phyloP scores from a whole-genome alignment of 2,797 vertebrate species.

The Dipus sagitta region DNA sequence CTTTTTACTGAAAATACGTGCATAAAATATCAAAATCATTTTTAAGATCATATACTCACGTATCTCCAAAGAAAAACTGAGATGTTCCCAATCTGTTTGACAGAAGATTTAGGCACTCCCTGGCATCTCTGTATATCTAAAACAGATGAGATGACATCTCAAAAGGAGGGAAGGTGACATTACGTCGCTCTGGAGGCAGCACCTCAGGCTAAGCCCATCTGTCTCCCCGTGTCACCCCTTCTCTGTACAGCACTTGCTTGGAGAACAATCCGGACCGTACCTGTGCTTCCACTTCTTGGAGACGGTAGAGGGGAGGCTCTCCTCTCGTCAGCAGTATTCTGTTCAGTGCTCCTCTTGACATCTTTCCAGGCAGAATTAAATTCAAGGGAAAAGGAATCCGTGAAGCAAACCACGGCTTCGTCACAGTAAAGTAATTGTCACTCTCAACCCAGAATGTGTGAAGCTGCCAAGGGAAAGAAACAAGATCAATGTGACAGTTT shows the following conservation, averaged over 20 bases:
- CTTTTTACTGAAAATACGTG: not conserved
- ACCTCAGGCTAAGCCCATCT: not conserved
- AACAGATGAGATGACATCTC: constrained; percentile 76
- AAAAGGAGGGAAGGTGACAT: not conserved
- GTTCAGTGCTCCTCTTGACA: constrained; percentile 92
- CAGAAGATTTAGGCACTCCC: constrained; percentile 98
- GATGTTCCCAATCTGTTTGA: constrained; percentile 95
- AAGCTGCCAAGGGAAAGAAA: constrained; percentile 88
- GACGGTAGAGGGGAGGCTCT: constrained; percentile 92
- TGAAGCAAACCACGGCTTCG: constrained; percentile 98
- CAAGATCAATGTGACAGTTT: not conserved
- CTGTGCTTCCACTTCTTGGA: constrained; percentile 96
- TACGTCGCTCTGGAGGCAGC: not conserved
- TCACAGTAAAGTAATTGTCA: constrained; percentile 96
- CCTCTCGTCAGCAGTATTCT: constrained; percentile 96
- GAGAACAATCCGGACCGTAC: constrained; percentile 84
- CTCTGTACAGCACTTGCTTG: not conserved
- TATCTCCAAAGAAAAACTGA: constrained; percentile 96
- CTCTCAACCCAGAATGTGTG: constrained; percentile 99
- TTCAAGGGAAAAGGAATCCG: constrained; percentile 95
- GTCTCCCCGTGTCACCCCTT: not conserved
- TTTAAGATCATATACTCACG: constrained; percentile 89
- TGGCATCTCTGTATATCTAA: constrained; percentile 98
- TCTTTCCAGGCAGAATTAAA: constrained; percentile 93
- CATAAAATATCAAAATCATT: constrained; percentile 35